Evolutionary conservation across 2,113 vertebrate species (phyloP).

Genomic region (Mellivora capensis): DNA sequence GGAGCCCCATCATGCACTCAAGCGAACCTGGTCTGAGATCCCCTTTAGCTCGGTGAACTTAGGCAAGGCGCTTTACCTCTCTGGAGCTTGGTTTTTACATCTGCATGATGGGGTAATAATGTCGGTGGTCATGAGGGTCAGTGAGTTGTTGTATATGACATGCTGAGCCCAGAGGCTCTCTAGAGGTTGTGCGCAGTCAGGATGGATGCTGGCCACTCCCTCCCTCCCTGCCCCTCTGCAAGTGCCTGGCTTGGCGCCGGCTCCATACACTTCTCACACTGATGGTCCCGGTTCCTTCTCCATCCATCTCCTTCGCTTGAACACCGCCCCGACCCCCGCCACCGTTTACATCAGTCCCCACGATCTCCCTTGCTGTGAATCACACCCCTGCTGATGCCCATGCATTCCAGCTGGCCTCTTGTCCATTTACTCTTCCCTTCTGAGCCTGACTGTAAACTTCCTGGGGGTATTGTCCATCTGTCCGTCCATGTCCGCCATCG

Average conservation of each 20-base stretch:
- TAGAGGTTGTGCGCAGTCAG: background rate
- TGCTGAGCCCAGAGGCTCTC: background rate
- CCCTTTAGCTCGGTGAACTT: background rate
- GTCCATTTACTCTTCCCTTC: background rate
- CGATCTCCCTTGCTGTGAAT: background rate
- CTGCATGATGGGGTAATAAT: background rate
- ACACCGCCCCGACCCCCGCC: background rate
- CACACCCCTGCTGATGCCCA: too few relatives aligned
- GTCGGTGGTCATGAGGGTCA: background rate
- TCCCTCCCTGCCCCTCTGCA: background rate
- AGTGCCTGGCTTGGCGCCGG: background rate
- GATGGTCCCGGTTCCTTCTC: background rate
- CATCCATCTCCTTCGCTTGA: background rate
- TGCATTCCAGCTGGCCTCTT: background rate
- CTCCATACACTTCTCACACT: background rate
- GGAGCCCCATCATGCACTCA: background rate
- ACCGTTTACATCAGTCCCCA: background rate
- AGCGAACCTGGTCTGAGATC: background rate
- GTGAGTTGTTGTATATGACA: background rate
- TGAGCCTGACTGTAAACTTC: background rate
- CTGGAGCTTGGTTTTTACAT: background rate
- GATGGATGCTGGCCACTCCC: background rate
- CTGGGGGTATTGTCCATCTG: background rate
- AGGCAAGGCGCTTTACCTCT: background rate
- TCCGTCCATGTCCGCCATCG: background rate